Base-by-base conservation (phyloP, 2,888 invertebrate species). In the Sthenelais limicola region DNA sequence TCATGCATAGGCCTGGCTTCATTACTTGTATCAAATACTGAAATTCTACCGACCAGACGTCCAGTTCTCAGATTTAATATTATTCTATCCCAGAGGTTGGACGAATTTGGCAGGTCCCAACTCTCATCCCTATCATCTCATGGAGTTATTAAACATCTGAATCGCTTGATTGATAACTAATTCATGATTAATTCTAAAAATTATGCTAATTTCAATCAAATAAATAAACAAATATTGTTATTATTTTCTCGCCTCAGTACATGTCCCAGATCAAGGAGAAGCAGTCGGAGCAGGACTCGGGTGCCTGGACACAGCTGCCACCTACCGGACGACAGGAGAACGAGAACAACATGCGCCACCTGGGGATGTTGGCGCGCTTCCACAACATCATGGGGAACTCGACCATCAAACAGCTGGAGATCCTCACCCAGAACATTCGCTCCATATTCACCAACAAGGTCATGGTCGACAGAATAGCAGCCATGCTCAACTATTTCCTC, bases 401-500 rank as follows among this genome's bases (percentile, higher is more conserved):
- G 88, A 98, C 97, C 0, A 94, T 96, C 74, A 92, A 92, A 72
- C 92, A 94, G 7, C 90, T 98, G 7, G 93, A 93, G 74, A 77
- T 85, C 72, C 74, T 88, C 30, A 86, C 88, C 0, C 75, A 77
- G 35, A 81, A 84, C 33, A 84, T 85, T 47, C 77, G 80, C 66
- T 76, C 89, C 54, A 94, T 97, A 54, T 97, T 97, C 89, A 95
- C 94, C 79, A 96, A 97, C 86, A 91, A 92, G 49, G 94, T 95
- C 7, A 93, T 98, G 90, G 96, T 96, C 0, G 96, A 97, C 85
- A 91, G 97, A 33, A 93, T 98, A 74, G 95, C 96, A 0, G 92
- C 94, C 12, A 98, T 98, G 97, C 91, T 98, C 72, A 98, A 98
- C 89, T 97, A 97, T 88, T 95, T 98, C 87, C 89, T 98, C 35